phyloP scores from a whole-genome alignment of 2,113 vertebrate genomes.

The Gadus chalcogrammus region DNA sequence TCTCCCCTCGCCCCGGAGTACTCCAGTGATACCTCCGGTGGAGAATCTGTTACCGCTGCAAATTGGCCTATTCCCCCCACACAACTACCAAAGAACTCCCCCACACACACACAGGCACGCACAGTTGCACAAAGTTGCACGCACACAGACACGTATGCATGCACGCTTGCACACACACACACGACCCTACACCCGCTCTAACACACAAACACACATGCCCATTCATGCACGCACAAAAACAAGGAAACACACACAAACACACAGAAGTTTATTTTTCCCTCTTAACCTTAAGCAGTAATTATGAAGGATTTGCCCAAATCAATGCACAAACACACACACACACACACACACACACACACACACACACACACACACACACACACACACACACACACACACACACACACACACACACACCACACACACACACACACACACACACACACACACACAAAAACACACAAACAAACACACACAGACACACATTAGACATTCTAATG shows the following conservation, averaged over 20 bases:
- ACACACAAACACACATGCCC: conserved; percentile 6
- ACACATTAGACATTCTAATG: conserved; percentile 37
- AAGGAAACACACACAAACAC: not conserved
- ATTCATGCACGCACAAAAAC: not conserved
- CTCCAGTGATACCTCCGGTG: no score
- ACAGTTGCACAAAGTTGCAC: no score
- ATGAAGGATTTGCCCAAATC: not conserved
- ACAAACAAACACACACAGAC: conserved; percentile 9
- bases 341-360: conserved; percentile 11
- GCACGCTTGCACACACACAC: no score
- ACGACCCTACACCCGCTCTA: no score
- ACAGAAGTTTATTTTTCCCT: not conserved
- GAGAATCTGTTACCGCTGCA: no score
- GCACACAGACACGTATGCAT: not conserved
- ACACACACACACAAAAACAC: conserved; percentile 3
- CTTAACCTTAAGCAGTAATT: not conserved
- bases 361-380: conserved; percentile 7
- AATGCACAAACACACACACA: conserved; percentile 2
- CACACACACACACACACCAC: conserved; percentile 19
- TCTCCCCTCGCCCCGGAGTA: no score
- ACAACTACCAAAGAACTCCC: no score
- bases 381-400: conserved; percentile 4
- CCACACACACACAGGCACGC: no score
- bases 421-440: conserved; percentile 10
- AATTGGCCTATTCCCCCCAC: no score